phyloP scores from a whole-genome alignment of 2,888 invertebrate genomes.

The Parnassius apollo region DNA sequence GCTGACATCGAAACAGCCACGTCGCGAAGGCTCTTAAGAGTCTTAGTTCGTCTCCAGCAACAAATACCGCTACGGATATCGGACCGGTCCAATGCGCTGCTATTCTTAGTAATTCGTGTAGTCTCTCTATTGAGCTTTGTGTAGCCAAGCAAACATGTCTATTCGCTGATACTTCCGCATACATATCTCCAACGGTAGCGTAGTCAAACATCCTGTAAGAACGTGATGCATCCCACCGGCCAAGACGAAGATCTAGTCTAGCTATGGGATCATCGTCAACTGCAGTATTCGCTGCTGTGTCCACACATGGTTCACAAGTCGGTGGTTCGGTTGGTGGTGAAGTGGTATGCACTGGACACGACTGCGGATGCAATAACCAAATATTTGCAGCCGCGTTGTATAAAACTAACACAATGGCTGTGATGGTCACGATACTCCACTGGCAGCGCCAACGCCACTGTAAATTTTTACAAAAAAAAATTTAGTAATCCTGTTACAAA shows the following conservation, averaged over 20 bases:
- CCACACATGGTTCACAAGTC: slow-evolving; percentile 65
- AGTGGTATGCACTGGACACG: slow-evolving; percentile 49
- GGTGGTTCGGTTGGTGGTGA: slow-evolving; percentile 46
- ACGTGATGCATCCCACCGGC: slow-evolving; percentile 87
- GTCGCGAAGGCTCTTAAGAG: slow-evolving; percentile 86
- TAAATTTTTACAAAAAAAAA: slow-evolving; percentile 23
- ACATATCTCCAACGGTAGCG: slow-evolving; percentile 85
- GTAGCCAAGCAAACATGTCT: slow-evolving; percentile 89
- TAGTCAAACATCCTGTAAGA: slow-evolving; percentile 88
- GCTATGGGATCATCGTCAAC: slow-evolving; percentile 76
- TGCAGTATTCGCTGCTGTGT: slow-evolving; percentile 48
- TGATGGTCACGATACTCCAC: slow-evolving; percentile 85
- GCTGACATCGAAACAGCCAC: slow-evolving; percentile 88
- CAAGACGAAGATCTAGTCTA: slow-evolving; percentile 83
- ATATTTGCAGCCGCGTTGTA: slow-evolving; percentile 74
- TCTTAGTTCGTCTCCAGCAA: slow-evolving; percentile 89
- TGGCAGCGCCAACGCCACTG: slow-evolving; percentile 82
- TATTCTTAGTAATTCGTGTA: slow-evolving; percentile 88
- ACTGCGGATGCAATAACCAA: slow-evolving; percentile 60
- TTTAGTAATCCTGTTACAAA: not conserved
- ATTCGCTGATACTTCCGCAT: slow-evolving; percentile 79
- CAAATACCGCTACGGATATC: slow-evolving; percentile 91
- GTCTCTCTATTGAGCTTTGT: slow-evolving; percentile 91
- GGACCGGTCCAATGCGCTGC: slow-evolving; percentile 92
- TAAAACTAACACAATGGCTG: slow-evolving; percentile 83